Conservation (phyloP, 2,888 invertebrate species). For the Hoplodrina ambigua region DNA sequence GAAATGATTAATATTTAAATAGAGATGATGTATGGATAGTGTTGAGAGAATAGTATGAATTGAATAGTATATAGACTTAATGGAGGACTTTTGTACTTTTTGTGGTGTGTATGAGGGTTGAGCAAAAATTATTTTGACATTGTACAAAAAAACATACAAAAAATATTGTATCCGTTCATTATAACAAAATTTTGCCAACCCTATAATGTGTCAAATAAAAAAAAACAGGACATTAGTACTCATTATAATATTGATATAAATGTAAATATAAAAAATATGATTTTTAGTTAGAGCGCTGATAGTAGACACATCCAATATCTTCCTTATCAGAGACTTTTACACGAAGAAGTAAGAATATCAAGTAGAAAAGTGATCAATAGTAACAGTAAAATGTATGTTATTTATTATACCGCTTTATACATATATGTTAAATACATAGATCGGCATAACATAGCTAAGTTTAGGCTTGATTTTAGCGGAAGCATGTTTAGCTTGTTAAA, state of each 20-base stretch:
- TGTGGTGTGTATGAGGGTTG: conserved; percentile 86
- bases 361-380: conserved; percentile 44
- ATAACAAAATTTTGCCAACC: conserved; percentile 73
- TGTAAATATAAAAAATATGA: conserved; percentile 71
- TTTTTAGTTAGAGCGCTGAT: conserved; percentile 71
- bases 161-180: conserved; percentile 61
- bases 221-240: conserved; percentile 69
- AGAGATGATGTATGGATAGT: conserved; percentile 83
- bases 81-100: conserved; percentile 87
- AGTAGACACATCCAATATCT: conserved; percentile 64
- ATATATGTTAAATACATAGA: conserved; percentile 45
- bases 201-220: conserved; percentile 81
- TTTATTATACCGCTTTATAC: conserved; percentile 49
- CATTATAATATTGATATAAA: conserved; percentile 67
- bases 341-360: conserved; percentile 44
- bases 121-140: conserved; percentile 69
- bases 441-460: conserved; percentile 25
- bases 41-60: conserved; percentile 83
- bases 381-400: conserved; percentile 38
- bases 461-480: conserved; percentile 17
- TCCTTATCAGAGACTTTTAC: conserved; percentile 61
- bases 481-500: conserved; percentile 41
- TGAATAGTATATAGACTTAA: conserved; percentile 79
- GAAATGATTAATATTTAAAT: conserved; percentile 84
- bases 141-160: conserved; percentile 60